These are phyloP conservation scores for Saccostrea echinata DNA, from an alignment of 1,140 invertebrate genomes.

Conservation along the genomic window DNA sequence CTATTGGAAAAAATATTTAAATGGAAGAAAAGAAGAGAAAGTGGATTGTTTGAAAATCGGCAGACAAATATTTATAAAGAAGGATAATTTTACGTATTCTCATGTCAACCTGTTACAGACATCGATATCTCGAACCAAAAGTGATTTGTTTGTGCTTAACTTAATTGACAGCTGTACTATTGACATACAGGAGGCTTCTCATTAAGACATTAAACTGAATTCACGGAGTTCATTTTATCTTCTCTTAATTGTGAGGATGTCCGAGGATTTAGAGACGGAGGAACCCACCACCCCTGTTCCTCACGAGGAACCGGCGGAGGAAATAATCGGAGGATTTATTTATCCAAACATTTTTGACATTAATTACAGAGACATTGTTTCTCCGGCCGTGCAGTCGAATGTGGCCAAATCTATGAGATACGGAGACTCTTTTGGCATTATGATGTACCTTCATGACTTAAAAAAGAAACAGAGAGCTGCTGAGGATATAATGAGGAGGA, in stretches of 20 bases:
- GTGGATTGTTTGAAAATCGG: background rate
- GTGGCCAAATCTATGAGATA: slow-evolving; percentile 31
- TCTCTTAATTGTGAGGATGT: background rate
- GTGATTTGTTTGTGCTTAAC: slow-evolving; percentile 34
- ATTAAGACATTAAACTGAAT: background rate
- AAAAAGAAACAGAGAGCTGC: slow-evolving; percentile 40
- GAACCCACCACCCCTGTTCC: background rate
- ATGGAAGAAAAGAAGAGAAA: background rate
- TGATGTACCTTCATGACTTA: slow-evolving; percentile 38
- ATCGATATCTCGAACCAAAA: background rate
- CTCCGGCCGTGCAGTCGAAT: slow-evolving; percentile 6
- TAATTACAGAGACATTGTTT: slow-evolving; percentile 27
- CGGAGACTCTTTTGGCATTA: slow-evolving; percentile 29
- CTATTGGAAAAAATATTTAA: slow-evolving; percentile 13
- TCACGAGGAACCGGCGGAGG: slow-evolving; percentile 8
- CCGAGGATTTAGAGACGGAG: slow-evolving; percentile 1
- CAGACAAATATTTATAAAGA: slow-evolving; percentile 12
- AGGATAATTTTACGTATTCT: background rate
- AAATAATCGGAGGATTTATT: slow-evolving; percentile 22
- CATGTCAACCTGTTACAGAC: background rate
- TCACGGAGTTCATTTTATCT: background rate
- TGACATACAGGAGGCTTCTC: background rate
- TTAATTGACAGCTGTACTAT: background rate
- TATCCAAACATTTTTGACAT: slow-evolving; percentile 40
- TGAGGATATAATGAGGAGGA: slow-evolving; percentile 18